Percentiles rank a stretch among this genome's conserved stretches.
Conservation (phyloP, 2,113 vertebrate genomes). For the Rutilus rutilus region DNA sequence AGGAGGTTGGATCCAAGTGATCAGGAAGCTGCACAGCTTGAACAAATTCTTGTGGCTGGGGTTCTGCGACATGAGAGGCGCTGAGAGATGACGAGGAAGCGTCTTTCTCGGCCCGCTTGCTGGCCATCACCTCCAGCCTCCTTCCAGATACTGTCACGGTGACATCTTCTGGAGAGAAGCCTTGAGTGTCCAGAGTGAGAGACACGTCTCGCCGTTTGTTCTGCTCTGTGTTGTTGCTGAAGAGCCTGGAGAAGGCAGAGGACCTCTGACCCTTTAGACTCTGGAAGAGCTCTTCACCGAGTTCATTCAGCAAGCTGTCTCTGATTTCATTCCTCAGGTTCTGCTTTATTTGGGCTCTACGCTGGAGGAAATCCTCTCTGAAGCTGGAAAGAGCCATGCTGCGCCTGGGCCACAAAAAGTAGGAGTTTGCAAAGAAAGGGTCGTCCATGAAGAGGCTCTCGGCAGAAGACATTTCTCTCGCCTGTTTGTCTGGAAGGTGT, state of each 20-base stretch:
- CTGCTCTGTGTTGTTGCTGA: constrained; percentile 20
- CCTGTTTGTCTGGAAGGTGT: constrained; percentile 7
- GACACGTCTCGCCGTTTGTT: constrained; percentile 60
- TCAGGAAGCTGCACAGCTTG: constrained; percentile 69
- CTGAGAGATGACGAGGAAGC: constrained; percentile 57
- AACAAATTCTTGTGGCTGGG: constrained; percentile 59
- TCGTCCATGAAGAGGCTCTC: constrained; percentile 69
- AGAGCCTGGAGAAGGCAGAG: constrained; percentile 35
- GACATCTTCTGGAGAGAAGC: constrained; percentile 74
- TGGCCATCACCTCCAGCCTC: constrained; percentile 69
- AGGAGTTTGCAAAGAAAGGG: constrained; percentile 69
- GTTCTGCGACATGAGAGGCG: constrained; percentile 12
- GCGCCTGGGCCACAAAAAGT: constrained; percentile 68
- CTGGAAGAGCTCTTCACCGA: constrained; percentile 53
- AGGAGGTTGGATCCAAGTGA: constrained; percentile 70
- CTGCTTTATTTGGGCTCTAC: constrained; percentile 63
- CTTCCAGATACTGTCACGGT: constrained; percentile 74
- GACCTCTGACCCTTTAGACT: constrained; percentile 55
- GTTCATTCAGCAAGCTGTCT: constrained; percentile 51
- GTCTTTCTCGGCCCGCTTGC: constrained; percentile 64
- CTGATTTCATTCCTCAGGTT: constrained; percentile 67
- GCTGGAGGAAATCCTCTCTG: constrained; percentile 69
- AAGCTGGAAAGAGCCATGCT: constrained; percentile 55
- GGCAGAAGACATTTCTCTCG: constrained; percentile 58
- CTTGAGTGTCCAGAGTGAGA: constrained; percentile 72